Conservation (phyloP, 1,140 invertebrate species). For the silkworm (Bombyx mori) region DNA sequence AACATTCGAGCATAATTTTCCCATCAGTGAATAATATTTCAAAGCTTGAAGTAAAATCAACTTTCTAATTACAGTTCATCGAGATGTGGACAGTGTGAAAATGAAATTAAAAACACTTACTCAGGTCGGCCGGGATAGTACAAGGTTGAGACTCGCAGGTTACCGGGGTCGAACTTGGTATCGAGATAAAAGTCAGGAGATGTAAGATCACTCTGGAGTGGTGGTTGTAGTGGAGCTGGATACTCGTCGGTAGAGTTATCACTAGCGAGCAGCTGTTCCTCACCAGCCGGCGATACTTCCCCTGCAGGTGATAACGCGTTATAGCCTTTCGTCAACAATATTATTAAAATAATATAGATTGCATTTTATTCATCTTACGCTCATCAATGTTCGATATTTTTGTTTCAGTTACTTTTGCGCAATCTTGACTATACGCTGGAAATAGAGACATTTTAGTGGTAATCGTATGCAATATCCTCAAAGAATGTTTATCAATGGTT, state of each 20-base stretch:
- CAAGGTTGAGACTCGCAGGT: constrained; percentile 45
- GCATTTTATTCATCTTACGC: too few relatives aligned
- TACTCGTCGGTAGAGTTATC: constrained; percentile 22
- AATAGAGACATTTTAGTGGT: constrained; percentile 23
- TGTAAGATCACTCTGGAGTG: constrained; percentile 3
- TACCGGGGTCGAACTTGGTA: constrained; percentile 34
- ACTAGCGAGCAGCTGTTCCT: constrained; percentile 25
- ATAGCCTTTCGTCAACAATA: too few relatives aligned
- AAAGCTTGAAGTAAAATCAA: too few relatives aligned
- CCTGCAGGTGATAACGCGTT: background rate
- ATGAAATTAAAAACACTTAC: constrained; percentile 19
- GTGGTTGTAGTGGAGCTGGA: background rate
- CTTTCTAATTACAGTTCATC: too few relatives aligned
- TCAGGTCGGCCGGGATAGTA: constrained; percentile 52
- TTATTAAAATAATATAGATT: too few relatives aligned
- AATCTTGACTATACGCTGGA: constrained; percentile 24
- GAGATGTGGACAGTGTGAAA: too few relatives aligned
- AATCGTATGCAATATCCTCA: too few relatives aligned
- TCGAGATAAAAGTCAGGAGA: constrained; percentile 33
- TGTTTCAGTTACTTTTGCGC: too few relatives aligned
- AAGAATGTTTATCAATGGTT: too few relatives aligned
- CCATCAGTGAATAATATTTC: too few relatives aligned
- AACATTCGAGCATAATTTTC: too few relatives aligned
- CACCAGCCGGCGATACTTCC: constrained; percentile 10
- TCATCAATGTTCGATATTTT: too few relatives aligned